Evolutionary conservation across 1,140 invertebrate species (phyloP).

Genomic region (Pinna nobilis): DNA sequence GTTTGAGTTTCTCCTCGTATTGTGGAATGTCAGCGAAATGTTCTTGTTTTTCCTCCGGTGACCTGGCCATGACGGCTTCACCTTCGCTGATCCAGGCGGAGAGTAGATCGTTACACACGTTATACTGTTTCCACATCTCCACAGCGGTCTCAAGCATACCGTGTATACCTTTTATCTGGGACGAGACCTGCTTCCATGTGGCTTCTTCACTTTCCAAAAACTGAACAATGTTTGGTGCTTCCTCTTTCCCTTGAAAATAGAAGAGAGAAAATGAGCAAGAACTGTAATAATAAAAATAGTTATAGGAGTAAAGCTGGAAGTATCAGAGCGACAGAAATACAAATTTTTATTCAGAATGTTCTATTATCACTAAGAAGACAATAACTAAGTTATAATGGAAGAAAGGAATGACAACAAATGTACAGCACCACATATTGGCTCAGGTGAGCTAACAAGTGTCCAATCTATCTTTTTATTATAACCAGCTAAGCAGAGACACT

Average conservation of each 20-base stretch:
- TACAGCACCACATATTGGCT: too few relatives aligned
- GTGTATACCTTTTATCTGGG: constrained; percentile 91
- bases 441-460: too few relatives aligned
- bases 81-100: constrained; percentile 88
- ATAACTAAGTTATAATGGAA: too few relatives aligned
- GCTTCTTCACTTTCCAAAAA: constrained; percentile 91
- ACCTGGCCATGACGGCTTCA: constrained; percentile 82
- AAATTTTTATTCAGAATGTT: too few relatives aligned
- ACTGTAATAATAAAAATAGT: too few relatives aligned
- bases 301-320: too few relatives aligned
- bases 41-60: constrained; percentile 86
- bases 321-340: too few relatives aligned
- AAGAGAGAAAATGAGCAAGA: too few relatives aligned
- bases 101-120: constrained; percentile 82
- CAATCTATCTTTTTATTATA: too few relatives aligned
- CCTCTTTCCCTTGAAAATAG: constrained; percentile 80
- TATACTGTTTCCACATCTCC: constrained; percentile 91
- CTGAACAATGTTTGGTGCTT: constrained; percentile 85
- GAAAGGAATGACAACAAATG: too few relatives aligned
- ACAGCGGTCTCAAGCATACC: constrained; percentile 90
- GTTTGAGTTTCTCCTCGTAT: constrained; percentile 91
- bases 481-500: too few relatives aligned
- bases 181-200: constrained; percentile 91
- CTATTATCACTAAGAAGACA: too few relatives aligned
- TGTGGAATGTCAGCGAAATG: constrained; percentile 89